phyloP scores from a whole-genome alignment of 1,140 invertebrate species.

The Cydia fagiglandana region DNA sequence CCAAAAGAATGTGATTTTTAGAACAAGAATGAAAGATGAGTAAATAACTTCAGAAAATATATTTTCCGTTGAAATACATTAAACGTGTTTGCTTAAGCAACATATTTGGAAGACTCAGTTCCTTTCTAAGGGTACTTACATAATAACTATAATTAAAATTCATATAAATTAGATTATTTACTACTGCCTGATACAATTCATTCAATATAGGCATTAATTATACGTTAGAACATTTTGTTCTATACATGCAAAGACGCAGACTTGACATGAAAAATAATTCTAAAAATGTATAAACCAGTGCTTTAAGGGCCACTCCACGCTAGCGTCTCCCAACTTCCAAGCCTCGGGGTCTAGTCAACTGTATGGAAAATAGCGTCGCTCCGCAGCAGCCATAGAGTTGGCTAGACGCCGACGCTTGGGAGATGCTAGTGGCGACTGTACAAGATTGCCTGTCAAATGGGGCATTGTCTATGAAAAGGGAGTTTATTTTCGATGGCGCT shows the following conservation, averaged over 20 bases:
- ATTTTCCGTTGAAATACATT: constrained; percentile 23
- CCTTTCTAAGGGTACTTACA: constrained; percentile 18
- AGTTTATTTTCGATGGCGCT: too few relatives aligned
- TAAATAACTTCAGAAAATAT: constrained; percentile 29
- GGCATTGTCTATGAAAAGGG: too few relatives aligned
- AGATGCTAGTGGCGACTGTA: too few relatives aligned
- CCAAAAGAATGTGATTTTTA: too few relatives aligned
- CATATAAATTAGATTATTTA: constrained; percentile 8
- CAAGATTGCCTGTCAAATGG: too few relatives aligned
- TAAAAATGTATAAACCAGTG: background rate
- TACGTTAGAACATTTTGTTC: background rate
- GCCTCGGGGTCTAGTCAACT: too few relatives aligned
- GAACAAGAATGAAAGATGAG: background rate
- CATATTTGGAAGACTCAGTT: constrained; percentile 32
- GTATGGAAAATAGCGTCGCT: too few relatives aligned
- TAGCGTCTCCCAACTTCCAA: too few relatives aligned
- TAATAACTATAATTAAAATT: constrained; percentile 14
- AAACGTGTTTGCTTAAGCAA: constrained; percentile 10
- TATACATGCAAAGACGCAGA: background rate
- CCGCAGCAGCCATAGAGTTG: too few relatives aligned
- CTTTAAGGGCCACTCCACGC: too few relatives aligned
- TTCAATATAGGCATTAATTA: background rate
- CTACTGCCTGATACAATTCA: constrained; percentile 1
- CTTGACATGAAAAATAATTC: background rate
- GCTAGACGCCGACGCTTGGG: too few relatives aligned